phyloP scores from a whole-genome alignment of 2,888 invertebrate species.

The Cephus sareptanus region DNA sequence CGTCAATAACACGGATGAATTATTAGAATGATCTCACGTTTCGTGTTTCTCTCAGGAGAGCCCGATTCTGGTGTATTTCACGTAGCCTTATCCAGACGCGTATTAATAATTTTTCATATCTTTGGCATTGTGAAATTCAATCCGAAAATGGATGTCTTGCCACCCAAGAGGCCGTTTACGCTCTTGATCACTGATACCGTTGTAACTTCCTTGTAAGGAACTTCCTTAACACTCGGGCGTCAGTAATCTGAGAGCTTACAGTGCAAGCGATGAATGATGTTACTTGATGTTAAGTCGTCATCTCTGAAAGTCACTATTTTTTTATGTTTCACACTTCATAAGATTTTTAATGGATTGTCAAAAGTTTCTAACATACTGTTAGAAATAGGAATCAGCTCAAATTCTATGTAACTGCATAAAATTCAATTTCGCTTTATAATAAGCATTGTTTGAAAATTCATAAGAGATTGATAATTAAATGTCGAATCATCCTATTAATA shows the following conservation, averaged over 20 bases:
- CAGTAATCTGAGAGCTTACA: constrained; percentile 33
- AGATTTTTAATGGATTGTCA: not conserved
- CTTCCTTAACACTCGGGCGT: constrained; percentile 25
- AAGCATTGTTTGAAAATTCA: not conserved
- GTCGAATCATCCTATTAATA: not conserved
- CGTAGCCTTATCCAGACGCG: not conserved
- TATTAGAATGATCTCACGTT: not conserved
- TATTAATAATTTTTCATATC: constrained; percentile 9
- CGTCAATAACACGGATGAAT: not conserved
- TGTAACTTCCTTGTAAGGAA: constrained; percentile 34
- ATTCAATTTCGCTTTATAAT: not conserved
- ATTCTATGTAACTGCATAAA: not conserved
- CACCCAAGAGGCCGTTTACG: constrained; percentile 39
- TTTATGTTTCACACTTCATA: constrained; percentile 6
- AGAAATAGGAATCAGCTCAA: not conserved
- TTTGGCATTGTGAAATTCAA: constrained; percentile 37
- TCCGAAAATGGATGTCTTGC: constrained; percentile 40
- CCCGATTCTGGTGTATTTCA: not conserved
- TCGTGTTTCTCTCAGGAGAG: not conserved
- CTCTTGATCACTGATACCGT: constrained; percentile 44
- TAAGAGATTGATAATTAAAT: not conserved
- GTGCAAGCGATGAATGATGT: constrained; percentile 42
- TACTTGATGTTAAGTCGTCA: constrained; percentile 40
- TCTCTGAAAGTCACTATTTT: constrained; percentile 48
- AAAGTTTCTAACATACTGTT: not conserved